phyloP scores from a whole-genome alignment of 92 coral and sea anemone species.

The Paramuricea clavata region DNA sequence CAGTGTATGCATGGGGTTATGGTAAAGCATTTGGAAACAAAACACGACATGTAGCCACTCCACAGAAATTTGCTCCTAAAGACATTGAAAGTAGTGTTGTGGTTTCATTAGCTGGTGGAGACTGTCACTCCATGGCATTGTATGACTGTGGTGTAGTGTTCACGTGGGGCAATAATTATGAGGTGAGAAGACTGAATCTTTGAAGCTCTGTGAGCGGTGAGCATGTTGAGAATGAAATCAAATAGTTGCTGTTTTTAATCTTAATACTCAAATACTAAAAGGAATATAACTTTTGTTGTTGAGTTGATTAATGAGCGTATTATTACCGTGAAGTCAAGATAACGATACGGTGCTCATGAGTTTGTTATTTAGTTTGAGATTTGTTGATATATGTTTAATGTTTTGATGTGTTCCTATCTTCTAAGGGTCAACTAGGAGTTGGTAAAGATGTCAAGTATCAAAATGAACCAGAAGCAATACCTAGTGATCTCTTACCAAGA shows the following conservation, averaged over 20 bases:
- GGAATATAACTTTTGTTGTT: no score
- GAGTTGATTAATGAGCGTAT: no score
- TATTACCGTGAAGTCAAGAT: no score
- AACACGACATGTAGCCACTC: constrained; percentile 75
- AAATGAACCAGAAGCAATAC: constrained; percentile 68
- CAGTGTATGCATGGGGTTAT: constrained; percentile 93
- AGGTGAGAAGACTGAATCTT: constrained; percentile 62
- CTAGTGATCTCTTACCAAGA: constrained; percentile 59
- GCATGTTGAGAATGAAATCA: no score
- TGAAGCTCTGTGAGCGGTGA: no score
- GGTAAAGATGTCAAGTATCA: constrained; percentile 80
- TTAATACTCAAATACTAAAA: no score
- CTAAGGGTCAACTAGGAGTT: constrained; percentile 93
- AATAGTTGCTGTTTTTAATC: no score
- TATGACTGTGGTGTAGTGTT: constrained; percentile 74
- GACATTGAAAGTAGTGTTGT: constrained; percentile 34
- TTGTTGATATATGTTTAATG: not conserved
- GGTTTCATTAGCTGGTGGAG: constrained; percentile 85
- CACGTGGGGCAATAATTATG: constrained; percentile 95
- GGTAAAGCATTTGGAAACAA: constrained; percentile 94
- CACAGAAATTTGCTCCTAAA: constrained; percentile 27
- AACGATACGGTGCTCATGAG: not conserved
- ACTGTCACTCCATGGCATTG: constrained; percentile 88
- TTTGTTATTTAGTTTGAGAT: no score
- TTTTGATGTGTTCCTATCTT: not conserved